Conservation (phyloP, 2,797 vertebrate genomes). For the Acipenser transmontanus region DNA sequence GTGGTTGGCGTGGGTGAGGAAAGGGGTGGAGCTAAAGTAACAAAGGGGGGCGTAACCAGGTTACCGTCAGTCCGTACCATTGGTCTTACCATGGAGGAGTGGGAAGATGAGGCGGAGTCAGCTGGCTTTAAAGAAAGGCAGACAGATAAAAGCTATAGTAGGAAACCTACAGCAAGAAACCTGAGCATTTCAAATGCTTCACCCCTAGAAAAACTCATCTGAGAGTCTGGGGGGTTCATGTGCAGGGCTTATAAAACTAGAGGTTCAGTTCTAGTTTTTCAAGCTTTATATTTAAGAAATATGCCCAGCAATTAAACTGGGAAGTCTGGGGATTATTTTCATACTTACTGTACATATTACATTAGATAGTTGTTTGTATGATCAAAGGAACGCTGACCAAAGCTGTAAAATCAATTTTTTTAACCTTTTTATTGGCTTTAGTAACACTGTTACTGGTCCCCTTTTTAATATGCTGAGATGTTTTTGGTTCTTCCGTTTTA, state of each 20-base stretch:
- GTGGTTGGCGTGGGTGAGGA: slow-evolving; percentile 34
- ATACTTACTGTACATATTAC: no score
- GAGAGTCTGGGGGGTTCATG: background rate
- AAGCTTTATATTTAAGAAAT: no score
- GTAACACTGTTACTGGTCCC: no score
- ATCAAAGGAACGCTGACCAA: no score
- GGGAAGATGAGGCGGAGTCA: slow-evolving; percentile 90
- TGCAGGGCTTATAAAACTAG: background rate
- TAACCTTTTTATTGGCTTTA: no score
- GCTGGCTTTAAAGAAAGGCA: slow-evolving; percentile 99
- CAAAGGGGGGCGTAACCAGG: slow-evolving; percentile 34
- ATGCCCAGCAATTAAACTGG: no score
- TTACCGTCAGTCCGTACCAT: slow-evolving; percentile 73
- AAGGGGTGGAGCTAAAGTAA: slow-evolving; percentile 31
- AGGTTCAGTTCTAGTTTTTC: no score
- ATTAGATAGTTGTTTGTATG: no score
- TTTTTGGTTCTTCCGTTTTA: no score
- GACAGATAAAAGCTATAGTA: slow-evolving; percentile 97
- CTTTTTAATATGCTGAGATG: no score
- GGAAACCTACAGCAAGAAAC: slow-evolving; percentile 34
- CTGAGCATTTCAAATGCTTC: background rate
- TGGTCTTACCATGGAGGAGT: slow-evolving; percentile 94
- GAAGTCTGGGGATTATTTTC: no score
- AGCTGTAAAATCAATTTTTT: no score
- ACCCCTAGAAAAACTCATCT: background rate